phyloP scores from a whole-genome alignment of 2,888 invertebrate species.

The Dromius quadrimaculatus region DNA sequence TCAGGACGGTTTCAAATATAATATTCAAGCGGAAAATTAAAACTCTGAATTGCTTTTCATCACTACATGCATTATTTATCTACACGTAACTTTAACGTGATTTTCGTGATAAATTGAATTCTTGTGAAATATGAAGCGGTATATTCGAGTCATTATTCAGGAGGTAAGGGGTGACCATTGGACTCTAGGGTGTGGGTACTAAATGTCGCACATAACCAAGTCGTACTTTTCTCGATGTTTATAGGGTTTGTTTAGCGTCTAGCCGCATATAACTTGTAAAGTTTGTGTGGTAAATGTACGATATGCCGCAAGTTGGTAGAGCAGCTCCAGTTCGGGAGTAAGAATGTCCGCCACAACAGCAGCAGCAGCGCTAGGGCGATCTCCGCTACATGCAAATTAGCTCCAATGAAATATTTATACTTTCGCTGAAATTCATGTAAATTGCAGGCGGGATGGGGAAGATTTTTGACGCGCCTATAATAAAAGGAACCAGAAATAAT shows the following conservation, averaged over 20 bases:
- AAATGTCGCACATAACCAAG: background rate
- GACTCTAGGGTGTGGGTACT: background rate
- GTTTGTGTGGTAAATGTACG: conserved; percentile 34
- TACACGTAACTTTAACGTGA: conserved; percentile 1
- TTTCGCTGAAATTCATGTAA: conserved; percentile 46
- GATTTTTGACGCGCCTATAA: conserved; percentile 46
- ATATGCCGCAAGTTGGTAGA: conserved; percentile 3
- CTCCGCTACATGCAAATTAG: conserved; percentile 21
- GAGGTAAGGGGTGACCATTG: background rate
- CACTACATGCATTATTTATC: conserved; percentile 8
- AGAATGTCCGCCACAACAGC: background rate
- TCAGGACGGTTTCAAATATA: conserved; percentile 7
- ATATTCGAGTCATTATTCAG: background rate
- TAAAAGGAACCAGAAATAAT: conserved; percentile 40
- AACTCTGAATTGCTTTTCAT: conserved; percentile 5
- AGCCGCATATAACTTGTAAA: conserved; percentile 45
- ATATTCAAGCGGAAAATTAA: conserved; percentile 16
- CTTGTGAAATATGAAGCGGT: background rate
- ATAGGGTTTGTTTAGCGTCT: conserved; percentile 8
- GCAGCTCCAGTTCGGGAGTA: background rate
- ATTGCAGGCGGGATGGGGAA: conserved; percentile 30
- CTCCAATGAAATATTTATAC: conserved; percentile 44
- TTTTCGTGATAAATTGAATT: background rate
- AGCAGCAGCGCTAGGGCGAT: background rate
- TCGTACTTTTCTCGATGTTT: conserved; percentile 11